Evolutionary conservation across 2,888 invertebrate genomes (phyloP), one percentile per base, ranked within the genome.

Genomic region (Melinopterus prodromus): DNA sequence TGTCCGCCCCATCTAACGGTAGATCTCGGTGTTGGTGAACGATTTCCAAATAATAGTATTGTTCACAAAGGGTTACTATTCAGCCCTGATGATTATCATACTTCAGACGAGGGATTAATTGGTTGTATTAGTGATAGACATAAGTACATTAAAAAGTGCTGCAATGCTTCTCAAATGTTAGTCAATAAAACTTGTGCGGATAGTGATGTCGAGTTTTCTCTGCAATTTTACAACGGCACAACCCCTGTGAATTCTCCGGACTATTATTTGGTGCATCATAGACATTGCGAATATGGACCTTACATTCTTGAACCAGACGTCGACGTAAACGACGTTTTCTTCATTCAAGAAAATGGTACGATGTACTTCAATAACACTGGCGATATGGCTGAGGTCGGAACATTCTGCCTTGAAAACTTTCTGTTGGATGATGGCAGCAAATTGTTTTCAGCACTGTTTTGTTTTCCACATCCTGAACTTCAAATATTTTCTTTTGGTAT

Each of bases 111-210:
- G 12, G 77, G 70, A 6, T 3, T 36, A 69, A 69, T 53, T 69
- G 79, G 79, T 6, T 79, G 79, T 69, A n/a, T 71, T 71, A 77
- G 77, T 15, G 70, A 16, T 35, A 38, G n/a, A 2, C 70, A 74
- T 35, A 77, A 72, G 12, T 79, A 72, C 16, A 72, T 79, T 16
- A 71, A 38, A 15, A 79, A 79, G 70, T 79, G 79, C 69, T 79
- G 79, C 26, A 37, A 1, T 6, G 69, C 35, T 26, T 74, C 74
- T 5, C 35, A 74, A 74, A n/a, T 71, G 15, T 35, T 74, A 36
- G n/a, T 35, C 7, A 35, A 74, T 74, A 74, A 74, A 36, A 35
- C 35, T 36, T 74, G 74, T 74, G 74, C 0, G 37, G 74, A 74
- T 35, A 74, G 36, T n/a, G 35, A 74, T n/a, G 36, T 26, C n/a